A percentile compares a stretch with the other conserved stretches of the same genome.
phyloP scores from a whole-genome alignment of 2,888 invertebrate species.

The Cheilosia grossa region DNA sequence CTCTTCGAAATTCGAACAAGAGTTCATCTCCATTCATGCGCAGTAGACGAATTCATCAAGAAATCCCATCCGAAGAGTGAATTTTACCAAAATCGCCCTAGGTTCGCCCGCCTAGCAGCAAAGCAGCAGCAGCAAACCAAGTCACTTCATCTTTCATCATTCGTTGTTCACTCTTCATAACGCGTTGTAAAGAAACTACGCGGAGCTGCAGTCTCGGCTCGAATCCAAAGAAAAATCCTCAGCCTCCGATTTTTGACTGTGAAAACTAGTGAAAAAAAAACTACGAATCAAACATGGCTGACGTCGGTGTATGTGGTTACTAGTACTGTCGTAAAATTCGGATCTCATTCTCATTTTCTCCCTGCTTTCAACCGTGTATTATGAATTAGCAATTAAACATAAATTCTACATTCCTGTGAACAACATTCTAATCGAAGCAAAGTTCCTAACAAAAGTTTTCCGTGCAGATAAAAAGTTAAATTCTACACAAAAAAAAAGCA shows the following conservation, averaged over 20 bases:
- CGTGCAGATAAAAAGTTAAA: slow-evolving; percentile 10
- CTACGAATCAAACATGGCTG: slow-evolving; percentile 70
- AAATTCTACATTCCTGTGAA: slow-evolving; percentile 60
- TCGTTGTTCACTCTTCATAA: slow-evolving; percentile 69
- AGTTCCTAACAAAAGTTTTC: slow-evolving; percentile 41
- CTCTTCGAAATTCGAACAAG: slow-evolving; percentile 27
- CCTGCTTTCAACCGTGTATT: slow-evolving; percentile 22
- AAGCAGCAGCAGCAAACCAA: slow-evolving; percentile 39
- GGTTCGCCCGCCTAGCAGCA: too few species aligned
- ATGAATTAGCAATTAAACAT: slow-evolving; percentile 16
- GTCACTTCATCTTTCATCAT: slow-evolving; percentile 57
- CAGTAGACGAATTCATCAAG: slow-evolving; percentile 28
- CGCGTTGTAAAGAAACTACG: slow-evolving; percentile 41
- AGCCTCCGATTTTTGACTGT: slow-evolving; percentile 64
- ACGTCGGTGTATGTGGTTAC: slow-evolving; percentile 59
- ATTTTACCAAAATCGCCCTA: slow-evolving; percentile 10
- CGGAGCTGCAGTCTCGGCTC: slow-evolving; percentile 52
- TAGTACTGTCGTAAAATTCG: slow-evolving; percentile 35
- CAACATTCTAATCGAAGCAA: slow-evolving; percentile 39
- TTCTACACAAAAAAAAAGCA: slow-evolving; percentile 5
- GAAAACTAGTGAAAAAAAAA: slow-evolving; percentile 41
- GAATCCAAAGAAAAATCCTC: slow-evolving; percentile 27
- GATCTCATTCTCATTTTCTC: slow-evolving; percentile 33
- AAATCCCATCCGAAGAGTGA: slow-evolving; percentile 32
- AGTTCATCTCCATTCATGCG: slow-evolving; percentile 12